Conservation (phyloP, 1,140 invertebrate species). For the Hermatobates lingyangjiaoensis region DNA sequence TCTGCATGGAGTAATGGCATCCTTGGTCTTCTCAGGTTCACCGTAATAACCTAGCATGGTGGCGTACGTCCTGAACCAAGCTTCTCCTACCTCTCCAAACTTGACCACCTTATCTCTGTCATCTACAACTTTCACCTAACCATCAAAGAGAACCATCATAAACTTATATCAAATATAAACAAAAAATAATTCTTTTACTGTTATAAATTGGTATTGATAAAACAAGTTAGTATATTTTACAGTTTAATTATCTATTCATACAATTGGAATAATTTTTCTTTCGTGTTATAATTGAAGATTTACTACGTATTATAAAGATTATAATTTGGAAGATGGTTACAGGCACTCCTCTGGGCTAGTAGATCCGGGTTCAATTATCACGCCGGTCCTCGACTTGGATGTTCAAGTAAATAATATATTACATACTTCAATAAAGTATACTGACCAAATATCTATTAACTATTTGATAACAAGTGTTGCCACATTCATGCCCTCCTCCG, state of each 20-base stretch:
- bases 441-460: no score
- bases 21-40: constrained; percentile 59
- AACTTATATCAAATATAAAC: neutral
- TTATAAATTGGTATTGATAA: neutral
- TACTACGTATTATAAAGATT: no score
- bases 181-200: neutral
- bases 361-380: no score
- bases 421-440: no score
- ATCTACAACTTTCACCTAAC: constrained; percentile 51
- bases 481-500: no score
- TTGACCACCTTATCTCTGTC: constrained; percentile 46
- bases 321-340: no score
- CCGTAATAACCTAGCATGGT: constrained; percentile 76
- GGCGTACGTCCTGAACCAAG: constrained; percentile 60
- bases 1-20: constrained; percentile 43
- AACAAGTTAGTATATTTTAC: neutral
- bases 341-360: no score
- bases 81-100: constrained; percentile 57
- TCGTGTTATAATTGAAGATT: no score
- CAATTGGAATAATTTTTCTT: neutral
- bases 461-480: no score
- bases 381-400: no score
- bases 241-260: neutral
- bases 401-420: no score
- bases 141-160: constrained; percentile 2